These are phyloP conservation scores for Meloe dianella DNA, from an alignment of 2,888 invertebrate species.

Conservation along the genomic window DNA sequence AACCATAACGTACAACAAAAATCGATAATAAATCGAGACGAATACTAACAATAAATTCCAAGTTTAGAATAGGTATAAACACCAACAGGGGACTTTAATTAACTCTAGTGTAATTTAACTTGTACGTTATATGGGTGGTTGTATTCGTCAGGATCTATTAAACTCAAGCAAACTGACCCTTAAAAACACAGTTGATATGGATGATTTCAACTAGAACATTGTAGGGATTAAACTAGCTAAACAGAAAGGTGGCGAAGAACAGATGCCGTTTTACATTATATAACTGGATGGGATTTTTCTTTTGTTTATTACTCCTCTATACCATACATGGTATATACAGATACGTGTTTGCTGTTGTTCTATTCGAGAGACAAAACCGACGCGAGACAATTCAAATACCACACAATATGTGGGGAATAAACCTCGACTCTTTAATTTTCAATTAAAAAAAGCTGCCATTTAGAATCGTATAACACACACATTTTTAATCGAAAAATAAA, in stretches of 20 bases:
- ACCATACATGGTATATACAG: background rate
- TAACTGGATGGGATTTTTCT: background rate
- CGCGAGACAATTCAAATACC: background rate
- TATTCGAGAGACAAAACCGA: background rate
- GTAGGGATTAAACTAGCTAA: background rate
- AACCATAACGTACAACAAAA: no score
- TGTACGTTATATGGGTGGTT: slow-evolving; percentile 5
- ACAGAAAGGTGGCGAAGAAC: background rate
- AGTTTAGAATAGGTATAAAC: slow-evolving; percentile 41
- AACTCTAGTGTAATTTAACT: slow-evolving; percentile 49
- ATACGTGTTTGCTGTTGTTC: background rate
- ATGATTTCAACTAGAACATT: background rate
- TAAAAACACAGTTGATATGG: background rate
- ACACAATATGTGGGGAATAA: background rate
- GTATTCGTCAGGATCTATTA: background rate
- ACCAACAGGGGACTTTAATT: slow-evolving; percentile 53
- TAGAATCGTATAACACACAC: no score
- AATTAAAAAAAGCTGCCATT: background rate
- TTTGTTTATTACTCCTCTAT: background rate
- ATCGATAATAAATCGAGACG: background rate
- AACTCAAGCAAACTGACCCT: background rate
- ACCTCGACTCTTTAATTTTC: background rate
- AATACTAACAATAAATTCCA: background rate
- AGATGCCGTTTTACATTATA: background rate
- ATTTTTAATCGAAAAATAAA: background rate